Percentiles rank a stretch among this genome's conserved stretches.
Evolutionary conservation across 2,888 invertebrate species (phyloP).

Genomic region (Drosophila colorata): DNA sequence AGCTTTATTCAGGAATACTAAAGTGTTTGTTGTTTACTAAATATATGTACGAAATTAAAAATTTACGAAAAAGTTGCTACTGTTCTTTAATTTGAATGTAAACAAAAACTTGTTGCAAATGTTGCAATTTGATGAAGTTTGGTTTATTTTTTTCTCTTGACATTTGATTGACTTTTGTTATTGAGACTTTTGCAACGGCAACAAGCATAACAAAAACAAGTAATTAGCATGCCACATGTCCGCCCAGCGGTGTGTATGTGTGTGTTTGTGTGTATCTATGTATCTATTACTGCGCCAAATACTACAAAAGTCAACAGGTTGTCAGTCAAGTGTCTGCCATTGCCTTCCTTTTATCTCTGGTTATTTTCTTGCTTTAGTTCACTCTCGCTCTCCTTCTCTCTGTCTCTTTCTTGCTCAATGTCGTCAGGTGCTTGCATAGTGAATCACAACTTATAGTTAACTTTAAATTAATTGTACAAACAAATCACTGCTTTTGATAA

Average conservation of each 20-base stretch:
- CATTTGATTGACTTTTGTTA: constrained; percentile 54
- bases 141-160: constrained; percentile 36
- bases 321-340: constrained; percentile 56
- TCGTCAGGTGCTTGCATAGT: constrained; percentile 24
- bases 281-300: constrained; percentile 39
- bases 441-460: constrained; percentile 30
- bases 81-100: background rate
- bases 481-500: background rate
- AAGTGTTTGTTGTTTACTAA: no score
- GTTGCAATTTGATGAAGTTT: constrained; percentile 29
- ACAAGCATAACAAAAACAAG: constrained; percentile 27
- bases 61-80: background rate
- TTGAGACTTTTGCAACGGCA: constrained; percentile 49
- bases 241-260: constrained; percentile 23
- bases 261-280: constrained; percentile 12
- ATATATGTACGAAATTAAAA: background rate
- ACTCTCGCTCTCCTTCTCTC: constrained; percentile 2
- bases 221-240: constrained; percentile 59
- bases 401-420: constrained; percentile 1
- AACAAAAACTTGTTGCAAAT: constrained; percentile 1
- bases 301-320: constrained; percentile 64
- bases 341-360: constrained; percentile 24
- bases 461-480: constrained; percentile 31
- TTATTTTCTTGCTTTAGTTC: constrained; percentile 12
- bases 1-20: no score